Evolutionary conservation across 1,140 invertebrate genomes (phyloP), one percentile per base, ranked within the genome.

Genomic region (Macrobrachium rosenbergii): DNA sequence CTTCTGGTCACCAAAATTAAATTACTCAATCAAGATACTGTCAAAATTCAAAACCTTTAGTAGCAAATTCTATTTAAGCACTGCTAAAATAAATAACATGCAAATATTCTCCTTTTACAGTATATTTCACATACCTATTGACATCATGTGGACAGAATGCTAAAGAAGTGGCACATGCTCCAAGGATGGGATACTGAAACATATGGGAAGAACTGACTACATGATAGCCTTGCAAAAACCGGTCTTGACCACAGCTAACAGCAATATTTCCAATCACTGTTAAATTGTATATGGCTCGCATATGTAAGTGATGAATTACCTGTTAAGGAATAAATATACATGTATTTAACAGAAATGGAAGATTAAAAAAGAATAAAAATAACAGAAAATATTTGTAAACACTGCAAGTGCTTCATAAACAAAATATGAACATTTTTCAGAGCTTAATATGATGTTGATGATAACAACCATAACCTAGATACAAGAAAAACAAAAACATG

Each of bases 231-330:
- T 88, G 69, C 21, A 89, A 37, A 37, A 82, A 58, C n/a, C 89
- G 82, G 45, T 89, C 89, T 60, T 88, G 86, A 17, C 89, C 85
- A 60, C 63, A 64, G 60, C 78, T 89, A 12, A 89, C 72, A 21
- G 76, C 82, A 11, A 81, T 21, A 19, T 88, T 64, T 3, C 82
- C 86, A 17, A 88, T 60, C 67, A 88, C 52, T 43, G 64, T 52
- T n/a, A 89, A 23, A 37, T 86, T 89, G 79, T 88, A 89, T 7
- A 89, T 58, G 43, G 77, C 89, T 17, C 89, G 82, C 17, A 45
- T 85, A 63, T 89, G 89, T 2, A 80, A 76, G 52, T 88, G 87
- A 19, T 80, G 84, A 14, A 87, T 52, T 21, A 58, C 21, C 84
- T 87, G 69, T 21, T 43, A 75, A 37, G 19, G 19, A 45, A 28